These are phyloP conservation scores for Oxyscelio sp. DNA, from an alignment of 2,888 invertebrate species.

Conservation along the genomic window DNA sequence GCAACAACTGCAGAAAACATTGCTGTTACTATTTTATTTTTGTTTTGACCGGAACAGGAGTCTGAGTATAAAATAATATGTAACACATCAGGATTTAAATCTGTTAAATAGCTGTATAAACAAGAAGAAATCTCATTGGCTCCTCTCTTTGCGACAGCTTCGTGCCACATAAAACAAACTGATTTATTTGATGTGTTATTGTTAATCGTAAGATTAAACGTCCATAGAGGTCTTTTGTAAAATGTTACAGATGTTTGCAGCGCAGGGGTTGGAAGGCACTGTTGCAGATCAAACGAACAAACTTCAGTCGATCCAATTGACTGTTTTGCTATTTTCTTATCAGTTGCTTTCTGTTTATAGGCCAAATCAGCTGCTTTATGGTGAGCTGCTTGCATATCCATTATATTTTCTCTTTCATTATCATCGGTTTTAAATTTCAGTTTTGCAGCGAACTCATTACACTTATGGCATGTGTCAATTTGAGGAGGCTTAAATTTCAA, in stretches of 20 bases:
- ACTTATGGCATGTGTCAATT: constrained; percentile 74
- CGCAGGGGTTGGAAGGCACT: constrained; percentile 79
- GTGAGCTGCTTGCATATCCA: constrained; percentile 50
- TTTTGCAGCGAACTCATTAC: constrained; percentile 36
- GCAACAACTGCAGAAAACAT: constrained; percentile 71
- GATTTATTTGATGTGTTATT: constrained; percentile 69
- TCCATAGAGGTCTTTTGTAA: constrained; percentile 82
- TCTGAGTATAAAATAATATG: constrained; percentile 71
- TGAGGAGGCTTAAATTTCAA: constrained; percentile 73
- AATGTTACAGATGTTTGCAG: constrained; percentile 79
- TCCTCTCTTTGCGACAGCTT: constrained; percentile 77
- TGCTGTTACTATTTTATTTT: constrained; percentile 75
- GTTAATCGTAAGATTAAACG: constrained; percentile 80
- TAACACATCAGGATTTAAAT: constrained; percentile 37
- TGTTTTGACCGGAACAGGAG: constrained; percentile 78
- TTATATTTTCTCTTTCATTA: constrained; percentile 7
- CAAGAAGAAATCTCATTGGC: constrained; percentile 80
- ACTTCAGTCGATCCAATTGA: constrained; percentile 18
- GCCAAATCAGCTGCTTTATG: constrained; percentile 57
- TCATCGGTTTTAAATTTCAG: constrained; percentile 31
- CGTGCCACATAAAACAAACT: constrained; percentile 81
- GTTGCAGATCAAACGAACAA: constrained; percentile 73
- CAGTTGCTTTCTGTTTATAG: constrained; percentile 44
- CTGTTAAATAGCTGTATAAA: constrained; percentile 67
- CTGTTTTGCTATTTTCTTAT: constrained; percentile 46